Conservation (phyloP, 2,888 invertebrate species). For the Thera obeliscata region DNA sequence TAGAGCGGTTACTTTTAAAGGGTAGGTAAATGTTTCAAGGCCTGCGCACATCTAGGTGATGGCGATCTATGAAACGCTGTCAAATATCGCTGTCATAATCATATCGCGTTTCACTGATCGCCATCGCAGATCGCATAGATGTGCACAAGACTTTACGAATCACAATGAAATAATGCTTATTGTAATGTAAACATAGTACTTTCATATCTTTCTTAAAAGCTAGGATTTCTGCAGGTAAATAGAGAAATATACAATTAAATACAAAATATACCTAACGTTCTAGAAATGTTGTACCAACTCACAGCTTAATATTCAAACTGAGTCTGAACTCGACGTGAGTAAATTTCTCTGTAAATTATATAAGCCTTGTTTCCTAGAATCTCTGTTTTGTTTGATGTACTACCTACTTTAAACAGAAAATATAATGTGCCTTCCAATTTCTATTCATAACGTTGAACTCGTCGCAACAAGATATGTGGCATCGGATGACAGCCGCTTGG, state of each 20-base stretch:
- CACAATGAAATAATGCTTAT: too few species aligned
- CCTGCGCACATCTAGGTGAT: too few species aligned
- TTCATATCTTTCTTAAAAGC: too few species aligned
- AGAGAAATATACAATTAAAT: too few species aligned
- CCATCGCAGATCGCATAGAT: too few species aligned
- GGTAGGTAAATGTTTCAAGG: neutral
- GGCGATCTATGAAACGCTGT: too few species aligned
- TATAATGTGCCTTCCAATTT: conserved; percentile 30
- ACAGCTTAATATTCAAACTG: conserved; percentile 19
- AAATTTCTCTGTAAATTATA: conserved; percentile 12
- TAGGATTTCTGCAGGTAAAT: too few species aligned
- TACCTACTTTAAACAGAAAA: conserved; percentile 21
- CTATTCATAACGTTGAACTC: conserved; percentile 57
- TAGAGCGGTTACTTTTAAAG: neutral
- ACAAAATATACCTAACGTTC: too few species aligned
- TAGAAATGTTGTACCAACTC: neutral
- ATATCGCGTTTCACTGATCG: too few species aligned
- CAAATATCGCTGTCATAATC: too few species aligned
- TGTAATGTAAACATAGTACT: too few species aligned
- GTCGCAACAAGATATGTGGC: conserved; percentile 59
- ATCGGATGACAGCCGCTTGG: conserved; percentile 68
- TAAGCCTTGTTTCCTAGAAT: conserved; percentile 15
- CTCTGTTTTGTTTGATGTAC: conserved; percentile 26
- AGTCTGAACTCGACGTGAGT: conserved; percentile 12
- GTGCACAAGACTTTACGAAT: too few species aligned